phyloP scores from a whole-genome alignment of 2,797 vertebrate species.

The Sebastes taczanowskii region DNA sequence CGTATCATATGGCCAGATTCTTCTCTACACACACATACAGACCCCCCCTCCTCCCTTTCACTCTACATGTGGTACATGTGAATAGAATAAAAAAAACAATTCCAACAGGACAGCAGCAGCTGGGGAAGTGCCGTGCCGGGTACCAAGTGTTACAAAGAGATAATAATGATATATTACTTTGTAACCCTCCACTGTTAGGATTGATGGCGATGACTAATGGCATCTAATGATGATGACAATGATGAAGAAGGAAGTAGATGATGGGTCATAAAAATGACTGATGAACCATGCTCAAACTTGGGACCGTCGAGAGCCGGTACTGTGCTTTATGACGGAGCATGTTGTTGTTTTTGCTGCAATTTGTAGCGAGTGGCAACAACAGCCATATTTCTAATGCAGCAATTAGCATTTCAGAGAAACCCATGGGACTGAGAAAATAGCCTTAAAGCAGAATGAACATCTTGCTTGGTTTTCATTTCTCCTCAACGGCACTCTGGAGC shows the following conservation, averaged over 20 bases:
- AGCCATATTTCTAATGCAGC: constrained; percentile 74
- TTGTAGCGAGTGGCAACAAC: constrained; percentile 66
- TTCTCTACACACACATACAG: background rate
- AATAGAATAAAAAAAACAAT: background rate
- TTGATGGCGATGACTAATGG: constrained; percentile 78
- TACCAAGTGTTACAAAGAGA: constrained; percentile 71
- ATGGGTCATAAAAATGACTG: constrained; percentile 79
- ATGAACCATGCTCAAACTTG: constrained; percentile 65
- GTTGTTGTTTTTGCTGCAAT: constrained; percentile 75
- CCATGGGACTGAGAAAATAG: constrained; percentile 66
- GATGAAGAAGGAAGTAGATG: constrained; percentile 77
- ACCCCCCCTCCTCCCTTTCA: background rate
- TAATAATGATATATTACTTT: constrained; percentile 79
- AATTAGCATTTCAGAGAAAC: constrained; percentile 75
- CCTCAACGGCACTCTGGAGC: constrained; percentile 50
- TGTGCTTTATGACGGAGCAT: constrained; percentile 64
- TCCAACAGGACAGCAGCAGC: constrained; percentile 33
- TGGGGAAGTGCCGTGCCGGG: constrained; percentile 29
- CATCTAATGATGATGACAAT: constrained; percentile 79
- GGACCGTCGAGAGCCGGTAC: constrained; percentile 49
- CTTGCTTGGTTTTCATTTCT: constrained; percentile 69
- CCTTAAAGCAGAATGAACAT: constrained; percentile 67
- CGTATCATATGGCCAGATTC: too few relatives aligned
- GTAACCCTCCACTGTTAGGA: constrained; percentile 67
- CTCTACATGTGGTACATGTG: constrained; percentile 22